Evolutionary conservation across 2,113 vertebrate species (phyloP).

Genomic region (Aplodontia rufa): DNA sequence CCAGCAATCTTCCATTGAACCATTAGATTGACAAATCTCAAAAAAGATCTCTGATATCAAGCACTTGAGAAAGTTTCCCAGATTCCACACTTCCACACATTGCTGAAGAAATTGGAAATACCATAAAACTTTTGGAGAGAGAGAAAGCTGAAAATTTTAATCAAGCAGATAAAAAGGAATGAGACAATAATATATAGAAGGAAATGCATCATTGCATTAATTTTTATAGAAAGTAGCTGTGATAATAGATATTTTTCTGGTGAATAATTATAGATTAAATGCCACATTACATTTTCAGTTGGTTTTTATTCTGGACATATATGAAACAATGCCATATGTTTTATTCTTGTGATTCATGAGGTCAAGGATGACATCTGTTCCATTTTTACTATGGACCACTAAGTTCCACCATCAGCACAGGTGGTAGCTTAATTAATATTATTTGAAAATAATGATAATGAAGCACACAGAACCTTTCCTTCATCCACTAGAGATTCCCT

Average conservation of each 20-base stretch:
- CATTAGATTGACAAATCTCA: not conserved
- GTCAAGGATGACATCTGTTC: conserved; percentile 47
- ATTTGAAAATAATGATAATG: conserved; percentile 55
- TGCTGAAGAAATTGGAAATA: not conserved
- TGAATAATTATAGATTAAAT: not conserved
- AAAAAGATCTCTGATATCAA: not conserved
- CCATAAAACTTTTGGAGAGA: not conserved
- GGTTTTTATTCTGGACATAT: not conserved
- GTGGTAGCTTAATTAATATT: conserved; percentile 54
- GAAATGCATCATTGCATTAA: not conserved
- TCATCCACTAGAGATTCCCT: not conserved
- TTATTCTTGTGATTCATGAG: not conserved
- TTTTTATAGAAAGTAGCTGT: not conserved
- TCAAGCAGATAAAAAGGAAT: not conserved
- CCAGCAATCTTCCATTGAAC: no score
- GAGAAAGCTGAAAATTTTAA: not conserved
- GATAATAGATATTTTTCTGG: not conserved
- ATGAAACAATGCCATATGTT: conserved; percentile 35
- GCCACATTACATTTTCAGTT: not conserved
- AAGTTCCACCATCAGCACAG: not conserved
- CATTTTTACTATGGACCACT: not conserved
- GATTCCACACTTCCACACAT: not conserved
- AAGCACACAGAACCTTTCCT: not conserved
- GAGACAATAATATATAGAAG: not conserved
- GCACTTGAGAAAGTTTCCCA: not conserved